Conservation (phyloP, 2,797 vertebrate genomes). For the Rhinoraja longicauda region DNA sequence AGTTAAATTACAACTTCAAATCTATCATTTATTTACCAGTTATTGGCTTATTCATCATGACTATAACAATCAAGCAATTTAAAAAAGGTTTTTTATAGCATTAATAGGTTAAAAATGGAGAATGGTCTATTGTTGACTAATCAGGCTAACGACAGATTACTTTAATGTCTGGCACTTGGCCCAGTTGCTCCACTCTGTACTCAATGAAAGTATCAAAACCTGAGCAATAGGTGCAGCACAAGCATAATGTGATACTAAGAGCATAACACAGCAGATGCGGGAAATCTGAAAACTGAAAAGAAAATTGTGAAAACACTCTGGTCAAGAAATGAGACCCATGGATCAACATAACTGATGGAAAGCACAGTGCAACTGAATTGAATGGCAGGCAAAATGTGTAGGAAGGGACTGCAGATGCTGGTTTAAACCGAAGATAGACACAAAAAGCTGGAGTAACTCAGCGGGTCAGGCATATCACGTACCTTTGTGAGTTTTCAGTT, state of each 20-base stretch:
- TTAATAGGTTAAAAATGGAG: constrained; percentile 19
- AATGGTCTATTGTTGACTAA: background rate
- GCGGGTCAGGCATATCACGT: background rate
- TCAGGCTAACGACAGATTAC: background rate
- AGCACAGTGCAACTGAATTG: no score
- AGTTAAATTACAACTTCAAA: background rate
- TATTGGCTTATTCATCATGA: background rate
- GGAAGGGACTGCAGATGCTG: no score
- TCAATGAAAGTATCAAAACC: background rate
- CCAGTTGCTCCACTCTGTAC: background rate
- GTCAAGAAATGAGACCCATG: background rate
- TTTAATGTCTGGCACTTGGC: background rate
- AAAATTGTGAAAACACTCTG: background rate
- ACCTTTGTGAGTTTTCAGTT: background rate
- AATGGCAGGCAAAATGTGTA: no score
- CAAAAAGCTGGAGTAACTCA: no score
- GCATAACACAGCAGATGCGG: background rate
- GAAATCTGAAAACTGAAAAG: background rate
- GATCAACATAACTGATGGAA: background rate
- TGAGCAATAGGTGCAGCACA: background rate
- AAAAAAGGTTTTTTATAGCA: background rate
- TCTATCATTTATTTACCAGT: background rate
- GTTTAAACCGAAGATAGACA: no score
- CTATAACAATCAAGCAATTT: background rate
- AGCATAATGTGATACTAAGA: background rate